phyloP scores from a whole-genome alignment of 92 coral and sea anemone species.

The Umimayanthus chanpuru region DNA sequence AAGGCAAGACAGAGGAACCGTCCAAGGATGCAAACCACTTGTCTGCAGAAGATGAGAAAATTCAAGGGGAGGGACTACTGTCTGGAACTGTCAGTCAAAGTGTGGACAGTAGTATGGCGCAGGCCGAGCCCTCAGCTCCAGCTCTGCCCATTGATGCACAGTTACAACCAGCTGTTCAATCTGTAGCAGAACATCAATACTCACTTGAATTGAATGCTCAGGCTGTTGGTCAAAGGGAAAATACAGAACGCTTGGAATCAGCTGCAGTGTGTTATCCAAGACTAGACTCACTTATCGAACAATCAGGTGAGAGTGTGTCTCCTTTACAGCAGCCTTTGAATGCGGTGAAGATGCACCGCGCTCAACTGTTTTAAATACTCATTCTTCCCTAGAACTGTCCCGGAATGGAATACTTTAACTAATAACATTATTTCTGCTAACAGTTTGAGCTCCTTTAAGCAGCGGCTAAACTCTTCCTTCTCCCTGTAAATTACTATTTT shows the following conservation, averaged over 20 bases:
- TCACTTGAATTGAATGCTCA: not conserved
- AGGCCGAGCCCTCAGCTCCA: constrained; percentile 26
- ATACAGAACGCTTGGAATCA: not conserved
- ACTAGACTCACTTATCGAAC: constrained; percentile 39
- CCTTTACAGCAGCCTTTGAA: too few species aligned
- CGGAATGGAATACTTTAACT: too few species aligned
- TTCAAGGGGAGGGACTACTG: constrained; percentile 14
- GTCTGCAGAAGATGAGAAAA: not conserved
- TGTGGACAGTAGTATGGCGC: constrained; percentile 5
- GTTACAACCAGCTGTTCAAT: not conserved
- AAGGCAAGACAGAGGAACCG: not conserved
- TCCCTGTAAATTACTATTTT: too few species aligned
- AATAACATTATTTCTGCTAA: too few species aligned
- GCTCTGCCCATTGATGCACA: not conserved
- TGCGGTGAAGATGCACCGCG: too few species aligned
- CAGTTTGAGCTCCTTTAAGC: too few species aligned
- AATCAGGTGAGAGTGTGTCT: constrained; percentile 23
- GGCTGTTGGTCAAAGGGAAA: not conserved
- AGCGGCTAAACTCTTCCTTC: too few species aligned
- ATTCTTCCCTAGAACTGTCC: too few species aligned
- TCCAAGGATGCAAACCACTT: not conserved
- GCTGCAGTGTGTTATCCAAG: constrained; percentile 18
- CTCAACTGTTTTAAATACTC: too few species aligned
- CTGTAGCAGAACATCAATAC: not conserved
- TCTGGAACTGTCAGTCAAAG: constrained; percentile 20